Evolutionary conservation across 2,797 vertebrate species (phyloP).

Genomic region (Pangasius mekongensis): DNA sequence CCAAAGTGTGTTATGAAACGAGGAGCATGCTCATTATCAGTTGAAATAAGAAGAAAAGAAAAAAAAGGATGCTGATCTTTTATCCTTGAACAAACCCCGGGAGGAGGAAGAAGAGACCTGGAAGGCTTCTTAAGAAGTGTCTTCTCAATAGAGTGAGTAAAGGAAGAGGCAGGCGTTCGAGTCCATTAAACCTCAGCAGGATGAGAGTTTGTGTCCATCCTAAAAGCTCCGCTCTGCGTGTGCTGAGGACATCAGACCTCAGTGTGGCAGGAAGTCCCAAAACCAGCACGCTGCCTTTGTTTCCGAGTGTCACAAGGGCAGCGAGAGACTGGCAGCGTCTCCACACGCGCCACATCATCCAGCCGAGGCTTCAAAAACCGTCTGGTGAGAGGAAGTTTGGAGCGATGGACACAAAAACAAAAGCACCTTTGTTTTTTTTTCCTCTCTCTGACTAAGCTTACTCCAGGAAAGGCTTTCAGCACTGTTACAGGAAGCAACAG

Average conservation of each 20-base stretch:
- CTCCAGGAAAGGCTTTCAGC: slow-evolving; percentile 16
- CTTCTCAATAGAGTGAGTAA: neutral
- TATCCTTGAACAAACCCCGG: neutral
- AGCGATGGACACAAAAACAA: slow-evolving; percentile 41
- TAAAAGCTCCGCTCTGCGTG: slow-evolving; percentile 35
- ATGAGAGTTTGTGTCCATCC: slow-evolving; percentile 55
- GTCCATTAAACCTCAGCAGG: slow-evolving; percentile 56
- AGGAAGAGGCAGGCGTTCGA: slow-evolving; percentile 47
- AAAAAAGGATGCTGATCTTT: slow-evolving; percentile 11
- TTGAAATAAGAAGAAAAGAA: neutral
- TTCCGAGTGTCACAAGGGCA: slow-evolving; percentile 10
- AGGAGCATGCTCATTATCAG: neutral
- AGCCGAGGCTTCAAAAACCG: neutral
- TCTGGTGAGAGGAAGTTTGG: slow-evolving; percentile 35
- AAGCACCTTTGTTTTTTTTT: slow-evolving; percentile 40
- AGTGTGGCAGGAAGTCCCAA: slow-evolving; percentile 33
- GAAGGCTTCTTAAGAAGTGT: neutral
- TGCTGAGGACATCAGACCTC: slow-evolving; percentile 30
- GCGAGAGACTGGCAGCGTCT: slow-evolving; percentile 41
- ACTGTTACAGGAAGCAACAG: slow-evolving; percentile 7
- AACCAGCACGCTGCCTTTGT: slow-evolving; percentile 29
- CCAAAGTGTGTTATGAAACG: neutral
- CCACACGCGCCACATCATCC: slow-evolving; percentile 10
- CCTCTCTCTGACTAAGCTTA: neutral
- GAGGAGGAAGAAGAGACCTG: slow-evolving; percentile 12